These are phyloP conservation scores for Turritopsis dohrnii DNA, from an alignment of 30 jellyfish, hydroid and myxozoan genomes.

Conservation along the genomic window DNA sequence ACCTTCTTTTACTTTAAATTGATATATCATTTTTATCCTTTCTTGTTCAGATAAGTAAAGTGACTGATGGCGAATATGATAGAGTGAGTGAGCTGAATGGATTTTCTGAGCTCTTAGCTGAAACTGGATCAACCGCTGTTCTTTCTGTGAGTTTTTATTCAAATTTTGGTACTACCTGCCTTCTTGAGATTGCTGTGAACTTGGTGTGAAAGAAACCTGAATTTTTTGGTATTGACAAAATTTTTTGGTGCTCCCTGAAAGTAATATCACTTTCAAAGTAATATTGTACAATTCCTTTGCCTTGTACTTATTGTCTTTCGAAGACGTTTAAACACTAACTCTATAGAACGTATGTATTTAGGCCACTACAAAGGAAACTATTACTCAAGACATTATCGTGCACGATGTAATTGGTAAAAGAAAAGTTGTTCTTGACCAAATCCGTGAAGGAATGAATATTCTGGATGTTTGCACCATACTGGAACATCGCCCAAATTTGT, in stretches of 20 bases:
- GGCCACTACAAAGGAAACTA: not conserved
- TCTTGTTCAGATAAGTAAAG: not conserved
- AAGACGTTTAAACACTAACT: too few relatives aligned
- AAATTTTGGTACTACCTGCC: not conserved
- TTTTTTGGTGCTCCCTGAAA: too few relatives aligned
- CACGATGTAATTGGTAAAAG: conserved; percentile 4
- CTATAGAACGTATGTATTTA: not conserved
- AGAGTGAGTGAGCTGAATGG: not conserved
- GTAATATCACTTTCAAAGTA: not conserved
- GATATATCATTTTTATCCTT: not conserved
- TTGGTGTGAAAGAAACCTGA: too few relatives aligned
- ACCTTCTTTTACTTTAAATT: not conserved
- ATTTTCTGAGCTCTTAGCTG: conserved; percentile 1
- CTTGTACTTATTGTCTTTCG: too few relatives aligned
- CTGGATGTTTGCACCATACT: not conserved
- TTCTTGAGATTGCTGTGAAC: too few relatives aligned
- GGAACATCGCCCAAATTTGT: not conserved
- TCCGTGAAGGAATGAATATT: not conserved
- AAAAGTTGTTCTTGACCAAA: not conserved
- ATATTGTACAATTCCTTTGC: not conserved
- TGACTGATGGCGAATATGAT: not conserved
- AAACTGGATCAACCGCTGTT: not conserved
- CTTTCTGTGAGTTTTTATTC: not conserved
- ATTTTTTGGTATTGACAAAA: too few relatives aligned
- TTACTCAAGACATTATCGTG: not conserved